Percentiles rank a stretch among this genome's conserved stretches.
phyloP scores from a whole-genome alignment of 2,797 vertebrate species.

The Darevskia mixta region DNA sequence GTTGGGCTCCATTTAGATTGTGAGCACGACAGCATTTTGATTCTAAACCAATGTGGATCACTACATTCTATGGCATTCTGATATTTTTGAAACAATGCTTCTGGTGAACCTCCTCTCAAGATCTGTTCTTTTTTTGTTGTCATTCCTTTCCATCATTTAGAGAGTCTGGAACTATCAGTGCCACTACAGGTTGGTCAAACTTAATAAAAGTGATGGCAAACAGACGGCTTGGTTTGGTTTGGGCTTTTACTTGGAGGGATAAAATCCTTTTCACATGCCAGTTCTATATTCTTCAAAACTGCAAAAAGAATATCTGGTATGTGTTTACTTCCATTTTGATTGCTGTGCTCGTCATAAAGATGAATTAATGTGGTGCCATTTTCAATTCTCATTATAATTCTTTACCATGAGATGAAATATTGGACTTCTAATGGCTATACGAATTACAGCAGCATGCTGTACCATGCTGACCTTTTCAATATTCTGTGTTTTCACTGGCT shows the following conservation, averaged over 20 bases:
- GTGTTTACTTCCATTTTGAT: constrained; percentile 75
- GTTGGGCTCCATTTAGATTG: too few relatives aligned
- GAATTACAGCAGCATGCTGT: constrained; percentile 80
- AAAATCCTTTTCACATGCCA: constrained; percentile 48
- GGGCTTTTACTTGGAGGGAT: constrained; percentile 33
- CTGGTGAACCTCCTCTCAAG: background rate
- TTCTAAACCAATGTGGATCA: background rate
- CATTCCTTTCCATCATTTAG: constrained; percentile 25
- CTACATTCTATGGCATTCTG: background rate
- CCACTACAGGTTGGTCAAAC: constrained; percentile 6
- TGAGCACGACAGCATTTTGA: background rate
- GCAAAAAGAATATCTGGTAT: constrained; percentile 67
- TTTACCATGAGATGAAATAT: constrained; percentile 83
- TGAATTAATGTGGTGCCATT: constrained; percentile 83
- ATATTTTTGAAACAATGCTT: background rate
- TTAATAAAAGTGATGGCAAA: constrained; percentile 11
- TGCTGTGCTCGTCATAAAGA: constrained; percentile 81
- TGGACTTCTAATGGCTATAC: constrained; percentile 80
- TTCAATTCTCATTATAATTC: constrained; percentile 81
- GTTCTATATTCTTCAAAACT: constrained; percentile 55
- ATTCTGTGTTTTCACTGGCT: constrained; percentile 82
- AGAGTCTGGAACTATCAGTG: constrained; percentile 27
- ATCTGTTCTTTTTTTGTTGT: background rate
- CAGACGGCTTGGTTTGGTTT: constrained; percentile 45
- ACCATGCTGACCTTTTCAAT: constrained; percentile 84